Evolutionary conservation across 2,797 vertebrate species (phyloP).

Genomic region (Coregonus sp.): DNA sequence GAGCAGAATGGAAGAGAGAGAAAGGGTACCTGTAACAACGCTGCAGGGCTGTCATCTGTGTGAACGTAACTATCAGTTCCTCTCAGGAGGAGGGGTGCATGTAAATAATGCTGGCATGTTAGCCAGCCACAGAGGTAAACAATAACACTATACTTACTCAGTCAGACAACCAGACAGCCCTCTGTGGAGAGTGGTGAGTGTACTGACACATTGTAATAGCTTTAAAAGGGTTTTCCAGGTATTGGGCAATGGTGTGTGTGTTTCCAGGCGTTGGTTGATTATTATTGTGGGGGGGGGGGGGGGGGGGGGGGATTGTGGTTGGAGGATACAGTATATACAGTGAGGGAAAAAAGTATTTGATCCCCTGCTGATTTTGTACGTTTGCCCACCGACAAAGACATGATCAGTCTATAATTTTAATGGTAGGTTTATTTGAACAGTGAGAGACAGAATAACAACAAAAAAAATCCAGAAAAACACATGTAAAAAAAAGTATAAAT

Average conservation of each 20-base stretch:
- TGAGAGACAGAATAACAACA: no score
- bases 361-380: no score
- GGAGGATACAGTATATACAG: no score
- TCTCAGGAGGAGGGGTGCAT: constrained; percentile 20
- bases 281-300: constrained; percentile 2
- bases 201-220: not conserved
- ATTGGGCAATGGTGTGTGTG: not conserved
- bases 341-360: no score
- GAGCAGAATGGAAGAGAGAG: constrained; percentile 37
- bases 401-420: no score
- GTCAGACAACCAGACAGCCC: not conserved
- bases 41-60: constrained; percentile 21
- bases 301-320: not conserved
- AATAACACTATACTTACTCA: not conserved
- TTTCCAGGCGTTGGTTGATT: not conserved
- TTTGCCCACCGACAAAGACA: no score
- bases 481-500: no score
- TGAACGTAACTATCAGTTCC: not conserved
- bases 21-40: constrained; percentile 50
- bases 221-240: not conserved
- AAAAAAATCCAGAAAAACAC: no score
- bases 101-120: constrained; percentile 32
- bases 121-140: not conserved
- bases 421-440: no score
- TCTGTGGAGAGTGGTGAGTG: not conserved